A percentile compares a stretch with the other conserved stretches of the same genome.
phyloP scores from a whole-genome alignment of 92 coral and sea anemone genomes.

The Phenganax stokvisi region DNA sequence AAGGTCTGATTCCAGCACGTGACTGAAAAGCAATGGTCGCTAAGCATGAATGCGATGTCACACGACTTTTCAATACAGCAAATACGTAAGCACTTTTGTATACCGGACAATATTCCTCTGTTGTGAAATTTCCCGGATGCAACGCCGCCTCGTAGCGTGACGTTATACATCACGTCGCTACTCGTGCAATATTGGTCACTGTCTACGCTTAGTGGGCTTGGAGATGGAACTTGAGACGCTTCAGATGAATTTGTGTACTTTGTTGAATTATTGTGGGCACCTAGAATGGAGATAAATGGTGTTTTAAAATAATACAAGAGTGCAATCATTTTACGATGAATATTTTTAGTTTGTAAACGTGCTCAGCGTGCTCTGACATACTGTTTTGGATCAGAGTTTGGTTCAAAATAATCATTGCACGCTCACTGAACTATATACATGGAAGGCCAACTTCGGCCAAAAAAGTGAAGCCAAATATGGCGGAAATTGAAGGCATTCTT shows the following conservation, averaged over 20 bases:
- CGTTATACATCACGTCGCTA: slow-evolving; percentile 82
- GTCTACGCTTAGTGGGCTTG: slow-evolving; percentile 39
- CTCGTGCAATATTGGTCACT: slow-evolving; percentile 74
- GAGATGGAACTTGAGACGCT: slow-evolving; percentile 30
- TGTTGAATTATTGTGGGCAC: background rate
- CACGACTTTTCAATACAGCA: slow-evolving; percentile 85
- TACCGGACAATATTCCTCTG: slow-evolving; percentile 65
- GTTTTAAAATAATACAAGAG: no score
- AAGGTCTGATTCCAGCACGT: slow-evolving; percentile 66
- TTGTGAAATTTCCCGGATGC: slow-evolving; percentile 84
- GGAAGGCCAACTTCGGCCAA: no score
- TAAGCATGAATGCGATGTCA: slow-evolving; percentile 78
- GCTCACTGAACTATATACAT: no score
- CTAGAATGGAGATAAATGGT: background rate
- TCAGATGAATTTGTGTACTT: background rate
- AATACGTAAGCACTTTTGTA: slow-evolving; percentile 68
- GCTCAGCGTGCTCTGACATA: no score
- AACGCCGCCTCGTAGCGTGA: slow-evolving; percentile 87
- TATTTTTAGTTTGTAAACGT: no score
- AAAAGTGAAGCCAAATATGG: no score
- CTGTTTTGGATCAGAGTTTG: no score
- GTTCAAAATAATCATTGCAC: no score
- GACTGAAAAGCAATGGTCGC: slow-evolving; percentile 79
- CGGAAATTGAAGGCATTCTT: no score
- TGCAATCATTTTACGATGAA: no score